Conservation (phyloP, 1,140 invertebrate genomes). For the Sarcophaga peregrina region DNA sequence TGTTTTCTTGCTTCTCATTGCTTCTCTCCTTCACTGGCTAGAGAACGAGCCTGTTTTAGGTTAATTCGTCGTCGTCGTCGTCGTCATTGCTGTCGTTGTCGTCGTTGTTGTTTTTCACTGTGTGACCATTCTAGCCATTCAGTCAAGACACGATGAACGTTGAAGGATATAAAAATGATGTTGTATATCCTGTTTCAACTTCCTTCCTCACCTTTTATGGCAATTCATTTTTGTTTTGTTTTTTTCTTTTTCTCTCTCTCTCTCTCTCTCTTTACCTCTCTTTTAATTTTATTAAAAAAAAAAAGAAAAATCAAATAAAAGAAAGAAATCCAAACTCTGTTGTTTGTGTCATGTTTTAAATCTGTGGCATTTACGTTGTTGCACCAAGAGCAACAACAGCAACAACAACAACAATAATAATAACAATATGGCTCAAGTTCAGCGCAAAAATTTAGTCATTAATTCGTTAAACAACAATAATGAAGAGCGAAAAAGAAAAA, state of each 20-base stretch:
- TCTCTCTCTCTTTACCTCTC: no score
- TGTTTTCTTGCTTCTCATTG: no score
- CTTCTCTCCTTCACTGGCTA: no score
- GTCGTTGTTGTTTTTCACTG: background rate
- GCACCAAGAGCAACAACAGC: no score
- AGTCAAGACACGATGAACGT: background rate
- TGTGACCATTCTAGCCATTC: conserved; percentile 9
- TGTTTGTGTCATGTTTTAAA: conserved; percentile 24
- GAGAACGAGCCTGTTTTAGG: background rate
- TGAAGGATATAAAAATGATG: conserved; percentile 39
- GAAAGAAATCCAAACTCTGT: no score
- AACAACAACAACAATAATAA: no score
- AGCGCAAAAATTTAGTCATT: conserved; percentile 37
- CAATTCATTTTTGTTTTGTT: no score
- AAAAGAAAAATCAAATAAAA: no score
- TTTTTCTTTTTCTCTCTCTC: background rate
- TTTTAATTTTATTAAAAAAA: no score
- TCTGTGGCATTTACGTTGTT: conserved; percentile 25
- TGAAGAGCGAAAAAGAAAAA: background rate
- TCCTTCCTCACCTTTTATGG: conserved; percentile 21
- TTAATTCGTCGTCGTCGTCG: background rate
- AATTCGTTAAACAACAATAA: background rate
- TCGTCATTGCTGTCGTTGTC: background rate
- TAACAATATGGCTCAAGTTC: conserved; percentile 38
- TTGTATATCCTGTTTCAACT: conserved; percentile 32